phyloP scores from a whole-genome alignment of 2,797 vertebrate species.

The Mallotus villosus region DNA sequence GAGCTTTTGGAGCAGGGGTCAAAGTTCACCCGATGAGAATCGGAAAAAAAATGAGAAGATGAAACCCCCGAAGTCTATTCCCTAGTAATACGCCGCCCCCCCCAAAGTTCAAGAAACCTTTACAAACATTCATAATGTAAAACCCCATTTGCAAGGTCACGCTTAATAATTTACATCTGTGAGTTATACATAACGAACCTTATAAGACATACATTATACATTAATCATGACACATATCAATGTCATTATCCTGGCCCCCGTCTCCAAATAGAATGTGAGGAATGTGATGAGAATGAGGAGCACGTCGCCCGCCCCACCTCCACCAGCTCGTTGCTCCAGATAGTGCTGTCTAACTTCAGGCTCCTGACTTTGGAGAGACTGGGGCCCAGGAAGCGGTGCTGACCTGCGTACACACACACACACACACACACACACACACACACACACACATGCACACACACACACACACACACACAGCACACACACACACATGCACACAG shows the following conservation, averaged over 20 bases:
- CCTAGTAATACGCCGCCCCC: too few species aligned
- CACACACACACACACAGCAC: not conserved
- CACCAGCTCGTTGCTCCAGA: slow-evolving; percentile 97
- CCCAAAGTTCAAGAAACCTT: not conserved
- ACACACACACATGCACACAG: not conserved
- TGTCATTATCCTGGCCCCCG: not conserved
- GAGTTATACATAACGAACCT: slow-evolving; percentile 1
- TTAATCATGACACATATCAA: not conserved
- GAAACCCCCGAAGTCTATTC: not conserved
- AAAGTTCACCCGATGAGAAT: not conserved
- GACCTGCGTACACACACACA: slow-evolving; percentile 71
- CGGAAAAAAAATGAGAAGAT: not conserved
- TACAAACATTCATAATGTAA: not conserved
- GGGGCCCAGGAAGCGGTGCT: slow-evolving; percentile 88
- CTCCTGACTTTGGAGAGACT: slow-evolving; percentile 92
- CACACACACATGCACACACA: slow-evolving; percentile 1
- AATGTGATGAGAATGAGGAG: too few species aligned
- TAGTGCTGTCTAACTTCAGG: slow-evolving; percentile 91
- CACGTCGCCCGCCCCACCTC: slow-evolving; percentile 74
- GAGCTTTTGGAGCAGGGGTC: slow-evolving; percentile 70
- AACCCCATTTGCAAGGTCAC: not conserved
- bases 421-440: not conserved
- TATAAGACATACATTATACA: not conserved
- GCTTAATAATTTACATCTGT: not conserved
- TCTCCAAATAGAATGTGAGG: too few species aligned